Evolutionary conservation across 1,140 invertebrate species (phyloP).

Genomic region (Eurytemora carolleeae): DNA sequence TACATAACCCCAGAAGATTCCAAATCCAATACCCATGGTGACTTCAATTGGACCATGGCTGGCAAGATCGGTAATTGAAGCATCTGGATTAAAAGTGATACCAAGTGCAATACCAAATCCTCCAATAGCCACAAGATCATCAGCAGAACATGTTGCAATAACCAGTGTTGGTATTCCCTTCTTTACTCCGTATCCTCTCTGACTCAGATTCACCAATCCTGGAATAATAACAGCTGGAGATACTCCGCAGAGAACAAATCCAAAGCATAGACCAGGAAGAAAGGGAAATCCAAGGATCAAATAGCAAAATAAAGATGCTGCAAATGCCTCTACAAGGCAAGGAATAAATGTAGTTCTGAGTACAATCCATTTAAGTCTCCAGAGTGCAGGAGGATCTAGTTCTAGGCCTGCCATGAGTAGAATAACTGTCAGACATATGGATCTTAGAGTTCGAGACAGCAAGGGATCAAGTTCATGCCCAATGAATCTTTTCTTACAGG

Average conservation of each 20-base stretch:
- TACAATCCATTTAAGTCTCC: slow-evolving; percentile 37
- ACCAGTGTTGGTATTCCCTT: slow-evolving; percentile 80
- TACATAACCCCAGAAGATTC: slow-evolving; percentile 20
- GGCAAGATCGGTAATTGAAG: slow-evolving; percentile 32
- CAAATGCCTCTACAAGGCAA: slow-evolving; percentile 54
- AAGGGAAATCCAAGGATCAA: slow-evolving; percentile 59
- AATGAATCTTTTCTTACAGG: neutral
- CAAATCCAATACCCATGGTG: slow-evolving; percentile 21
- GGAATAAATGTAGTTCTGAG: slow-evolving; percentile 56
- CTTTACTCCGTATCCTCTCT: slow-evolving; percentile 57
- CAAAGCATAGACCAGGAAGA: slow-evolving; percentile 67
- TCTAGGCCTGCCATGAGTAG: slow-evolving; percentile 77
- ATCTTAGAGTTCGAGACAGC: slow-evolving; percentile 37
- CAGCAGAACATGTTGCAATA: slow-evolving; percentile 72
- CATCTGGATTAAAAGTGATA: slow-evolving; percentile 45
- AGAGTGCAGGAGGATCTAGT: slow-evolving; percentile 61
- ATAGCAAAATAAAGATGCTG: slow-evolving; percentile 43
- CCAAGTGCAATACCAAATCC: slow-evolving; percentile 66
- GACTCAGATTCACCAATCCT: slow-evolving; percentile 55
- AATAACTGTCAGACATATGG: slow-evolving; percentile 74
- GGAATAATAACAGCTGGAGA: slow-evolving; percentile 89
- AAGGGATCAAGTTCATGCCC: slow-evolving; percentile 25
- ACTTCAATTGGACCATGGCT: slow-evolving; percentile 23
- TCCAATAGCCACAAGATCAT: slow-evolving; percentile 58
- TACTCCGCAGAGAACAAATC: slow-evolving; percentile 38